These are phyloP conservation scores for Rhynchonycteris naso DNA, from an alignment of 2,797 vertebrate genomes.

Conservation along the genomic window DNA sequence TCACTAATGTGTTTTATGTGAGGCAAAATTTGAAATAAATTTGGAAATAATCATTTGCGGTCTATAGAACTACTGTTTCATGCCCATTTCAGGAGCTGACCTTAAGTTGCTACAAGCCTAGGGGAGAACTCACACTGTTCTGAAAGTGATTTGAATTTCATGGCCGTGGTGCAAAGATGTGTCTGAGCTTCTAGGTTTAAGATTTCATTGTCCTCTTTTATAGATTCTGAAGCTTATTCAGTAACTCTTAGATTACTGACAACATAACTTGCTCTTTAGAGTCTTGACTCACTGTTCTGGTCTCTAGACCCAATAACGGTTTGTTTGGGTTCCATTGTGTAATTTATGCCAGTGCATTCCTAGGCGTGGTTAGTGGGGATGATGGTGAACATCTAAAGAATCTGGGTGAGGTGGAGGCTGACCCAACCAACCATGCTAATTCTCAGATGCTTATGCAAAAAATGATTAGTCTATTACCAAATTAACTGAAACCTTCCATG, in stretches of 20 bases:
- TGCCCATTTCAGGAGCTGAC: not conserved
- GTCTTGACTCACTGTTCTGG: not conserved
- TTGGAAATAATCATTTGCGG: constrained; percentile 1
- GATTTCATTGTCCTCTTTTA: not conserved
- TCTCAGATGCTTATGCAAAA: not conserved
- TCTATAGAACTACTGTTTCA: not conserved
- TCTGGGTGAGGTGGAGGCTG: not conserved
- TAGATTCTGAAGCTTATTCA: not conserved
- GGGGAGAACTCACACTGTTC: not conserved
- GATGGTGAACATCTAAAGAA: constrained; percentile 18
- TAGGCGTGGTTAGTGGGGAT: not conserved
- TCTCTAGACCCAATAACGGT: not conserved
- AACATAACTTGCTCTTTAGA: not conserved
- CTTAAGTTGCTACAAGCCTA: not conserved
- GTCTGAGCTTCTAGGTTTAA: not conserved
- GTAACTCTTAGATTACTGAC: not conserved
- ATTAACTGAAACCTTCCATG: not conserved
- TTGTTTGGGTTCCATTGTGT: constrained; percentile 30
- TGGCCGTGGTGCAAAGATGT: not conserved
- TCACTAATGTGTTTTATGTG: not conserved
- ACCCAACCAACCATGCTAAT: not conserved
- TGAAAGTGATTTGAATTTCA: not conserved
- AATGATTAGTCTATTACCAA: not conserved
- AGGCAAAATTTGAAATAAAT: not conserved
- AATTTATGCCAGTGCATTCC: constrained; percentile 48